phyloP scores from a whole-genome alignment of 2,797 vertebrate genomes.

The Australoheros facetus region DNA sequence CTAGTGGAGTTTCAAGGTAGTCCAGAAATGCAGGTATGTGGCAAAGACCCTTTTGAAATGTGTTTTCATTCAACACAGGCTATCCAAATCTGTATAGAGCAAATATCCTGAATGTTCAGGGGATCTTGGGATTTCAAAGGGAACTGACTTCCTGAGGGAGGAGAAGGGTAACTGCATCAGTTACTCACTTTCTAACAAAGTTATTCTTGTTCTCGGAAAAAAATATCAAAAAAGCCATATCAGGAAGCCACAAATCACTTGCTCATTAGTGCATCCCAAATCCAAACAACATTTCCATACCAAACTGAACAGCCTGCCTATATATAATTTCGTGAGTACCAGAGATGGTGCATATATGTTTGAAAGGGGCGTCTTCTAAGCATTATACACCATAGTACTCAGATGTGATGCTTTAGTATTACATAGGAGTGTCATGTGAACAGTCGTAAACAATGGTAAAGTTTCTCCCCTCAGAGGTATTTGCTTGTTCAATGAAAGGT shows the following conservation, averaged over 20 bases:
- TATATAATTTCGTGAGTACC: slow-evolving; percentile 17
- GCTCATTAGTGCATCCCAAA: slow-evolving; percentile 47
- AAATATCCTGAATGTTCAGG: slow-evolving; percentile 74
- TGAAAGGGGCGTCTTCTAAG: slow-evolving; percentile 31
- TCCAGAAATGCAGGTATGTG: slow-evolving; percentile 73
- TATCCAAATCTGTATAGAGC: slow-evolving; percentile 68
- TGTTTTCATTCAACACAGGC: slow-evolving; percentile 70
- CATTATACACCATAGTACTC: slow-evolving; percentile 9
- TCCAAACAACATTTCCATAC: slow-evolving; percentile 49
- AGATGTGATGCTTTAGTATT: slow-evolving; percentile 13
- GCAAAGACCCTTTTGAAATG: slow-evolving; percentile 66
- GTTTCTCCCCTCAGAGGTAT: slow-evolving; percentile 44
- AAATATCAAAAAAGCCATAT: slow-evolving; percentile 54
- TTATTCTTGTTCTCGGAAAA: slow-evolving; percentile 64
- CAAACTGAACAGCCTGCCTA: slow-evolving; percentile 6
- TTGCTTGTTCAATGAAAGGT: slow-evolving; percentile 54
- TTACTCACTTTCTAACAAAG: slow-evolving; percentile 66
- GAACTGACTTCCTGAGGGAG: slow-evolving; percentile 61
- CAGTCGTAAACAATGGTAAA: slow-evolving; percentile 22
- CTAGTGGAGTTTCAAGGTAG: slow-evolving; percentile 60
- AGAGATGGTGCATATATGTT: slow-evolving; percentile 20
- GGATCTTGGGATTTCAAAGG: slow-evolving; percentile 72
- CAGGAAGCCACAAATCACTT: slow-evolving; percentile 55
- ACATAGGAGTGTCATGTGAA: slow-evolving; percentile 36
- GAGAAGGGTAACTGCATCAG: slow-evolving; percentile 59